Evolutionary conservation across 2,113 vertebrate species (phyloP).

Genomic region (Bos taurus): ARS-UCD2.0 NC_037354.1:15552001-15552500

Average conservation of each 20-base stretch:
- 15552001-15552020: background rate
- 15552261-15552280: background rate
- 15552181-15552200: background rate
- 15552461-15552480: background rate
- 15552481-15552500: background rate
- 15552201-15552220: background rate
- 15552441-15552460: background rate
- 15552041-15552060: fast-evolving
- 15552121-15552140: background rate
- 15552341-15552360: background rate
- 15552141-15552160: background rate
- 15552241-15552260: background rate
- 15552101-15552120: background rate
- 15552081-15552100: background rate
- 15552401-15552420: background rate
- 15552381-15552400: background rate
- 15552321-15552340: background rate
- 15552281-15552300: background rate
- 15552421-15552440: background rate
- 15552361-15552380: background rate
- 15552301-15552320: background rate
- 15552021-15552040: background rate
- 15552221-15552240: background rate
- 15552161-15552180: background rate
- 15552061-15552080: background rate